A percentile compares a stretch with the other conserved stretches of the same genome.
phyloP scores from a whole-genome alignment of 2,888 invertebrate genomes.

The Drosophila monieri region DNA sequence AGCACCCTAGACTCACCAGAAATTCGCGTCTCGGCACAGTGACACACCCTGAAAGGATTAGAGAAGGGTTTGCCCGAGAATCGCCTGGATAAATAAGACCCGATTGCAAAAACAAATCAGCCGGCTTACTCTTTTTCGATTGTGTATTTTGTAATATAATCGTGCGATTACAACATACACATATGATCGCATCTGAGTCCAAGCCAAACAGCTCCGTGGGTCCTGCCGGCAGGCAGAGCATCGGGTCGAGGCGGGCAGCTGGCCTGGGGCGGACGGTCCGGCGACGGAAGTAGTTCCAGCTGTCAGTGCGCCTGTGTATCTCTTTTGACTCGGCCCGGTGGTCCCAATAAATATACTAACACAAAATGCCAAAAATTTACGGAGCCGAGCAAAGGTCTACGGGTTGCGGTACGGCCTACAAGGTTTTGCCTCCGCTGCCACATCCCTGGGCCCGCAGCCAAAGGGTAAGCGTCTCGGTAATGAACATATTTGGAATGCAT shows the following conservation, averaged over 20 bases:
- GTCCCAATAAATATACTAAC: conserved; percentile 70
- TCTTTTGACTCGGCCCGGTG: conserved; percentile 37
- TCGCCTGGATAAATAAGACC: too few species aligned
- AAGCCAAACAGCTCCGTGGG: conserved; percentile 28
- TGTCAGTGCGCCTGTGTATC: too few species aligned
- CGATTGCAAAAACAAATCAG: background rate
- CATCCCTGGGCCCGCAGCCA: conserved; percentile 14
- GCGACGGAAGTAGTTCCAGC: too few species aligned
- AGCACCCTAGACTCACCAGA: too few species aligned
- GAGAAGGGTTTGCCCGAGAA: too few species aligned
- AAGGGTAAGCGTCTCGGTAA: conserved; percentile 65
- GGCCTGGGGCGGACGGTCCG: too few species aligned
- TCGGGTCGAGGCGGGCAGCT: too few species aligned
- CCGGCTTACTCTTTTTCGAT: background rate
- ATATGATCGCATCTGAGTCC: background rate
- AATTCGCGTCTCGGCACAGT: too few species aligned
- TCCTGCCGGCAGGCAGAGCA: too few species aligned
- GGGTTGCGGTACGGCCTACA: background rate
- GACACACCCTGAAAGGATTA: too few species aligned
- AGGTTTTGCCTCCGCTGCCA: conserved; percentile 1
- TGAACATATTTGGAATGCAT: conserved; percentile 73
- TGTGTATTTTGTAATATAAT: conserved; percentile 1
- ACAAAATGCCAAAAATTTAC: conserved; percentile 63
- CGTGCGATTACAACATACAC: background rate
- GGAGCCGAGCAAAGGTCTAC: conserved; percentile 5